These are phyloP conservation scores for Drosophila albomicans DNA, from an alignment of 1,140 invertebrate species.

Conservation along the genomic window DNA sequence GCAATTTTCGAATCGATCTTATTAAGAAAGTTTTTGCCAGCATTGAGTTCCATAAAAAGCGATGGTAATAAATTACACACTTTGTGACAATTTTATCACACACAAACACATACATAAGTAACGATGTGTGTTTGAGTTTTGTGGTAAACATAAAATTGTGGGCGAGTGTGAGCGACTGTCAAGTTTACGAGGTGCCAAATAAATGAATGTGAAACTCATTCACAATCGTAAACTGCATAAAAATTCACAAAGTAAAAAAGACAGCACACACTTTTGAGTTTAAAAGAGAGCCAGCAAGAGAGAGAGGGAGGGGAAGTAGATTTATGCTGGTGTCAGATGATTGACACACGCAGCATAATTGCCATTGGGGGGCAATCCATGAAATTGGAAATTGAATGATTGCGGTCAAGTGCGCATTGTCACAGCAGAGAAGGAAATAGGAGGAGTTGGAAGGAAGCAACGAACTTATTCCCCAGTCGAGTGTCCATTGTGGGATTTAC, in stretches of 20 bases:
- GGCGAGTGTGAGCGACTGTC: not conserved
- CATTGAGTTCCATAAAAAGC: constrained; percentile 2
- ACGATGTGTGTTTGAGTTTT: not conserved
- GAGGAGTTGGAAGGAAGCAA: too few relatives aligned
- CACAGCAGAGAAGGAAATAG: not conserved
- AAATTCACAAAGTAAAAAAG: not conserved
- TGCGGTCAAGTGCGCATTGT: constrained; percentile 58
- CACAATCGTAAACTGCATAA: constrained; percentile 20
- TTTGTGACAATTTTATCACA: constrained; percentile 11
- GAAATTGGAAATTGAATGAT: constrained; percentile 54
- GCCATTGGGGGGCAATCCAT: not conserved
- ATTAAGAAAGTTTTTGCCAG: constrained; percentile 1
- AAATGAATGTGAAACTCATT: constrained; percentile 20
- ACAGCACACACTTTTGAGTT: not conserved
- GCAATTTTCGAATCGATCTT: constrained; percentile 7
- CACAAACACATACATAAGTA: constrained; percentile 1
- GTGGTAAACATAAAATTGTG: constrained; percentile 13
- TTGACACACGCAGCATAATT: constrained; percentile 35
- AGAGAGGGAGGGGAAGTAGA: not conserved
- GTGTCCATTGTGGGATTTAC: not conserved
- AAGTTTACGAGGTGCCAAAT: constrained; percentile 31
- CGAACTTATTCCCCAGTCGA: not conserved
- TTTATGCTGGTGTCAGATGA: constrained; percentile 36
- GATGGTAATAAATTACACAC: not conserved
- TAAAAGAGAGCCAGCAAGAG: not conserved